Base-by-base conservation (phyloP, 2,113 vertebrate genomes). In the Monarcha castaneiventris region DNA sequence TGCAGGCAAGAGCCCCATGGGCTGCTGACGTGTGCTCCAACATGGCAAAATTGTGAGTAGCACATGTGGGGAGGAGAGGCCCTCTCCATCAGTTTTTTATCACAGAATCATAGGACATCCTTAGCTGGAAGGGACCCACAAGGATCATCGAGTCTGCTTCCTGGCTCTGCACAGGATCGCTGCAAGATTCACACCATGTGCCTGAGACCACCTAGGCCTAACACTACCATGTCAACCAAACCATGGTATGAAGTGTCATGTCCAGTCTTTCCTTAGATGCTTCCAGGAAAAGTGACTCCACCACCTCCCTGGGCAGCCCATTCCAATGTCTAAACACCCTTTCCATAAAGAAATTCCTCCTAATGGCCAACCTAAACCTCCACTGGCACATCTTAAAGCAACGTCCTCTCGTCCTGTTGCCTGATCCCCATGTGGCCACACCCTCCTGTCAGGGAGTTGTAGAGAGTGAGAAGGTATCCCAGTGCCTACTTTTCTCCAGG, bases 61-160 rank as follows among this genome's bases (percentile, higher is more conserved):
- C 15, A 11, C 3, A 1, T 0, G 0, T 0, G 1, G 5, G 33
- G 18, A 51, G 23, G 35, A 33, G 35, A 67, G 46, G 43, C 43
- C 44, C 13, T 39, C 15, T 74, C 51, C 2, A 1, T 14, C n/a
- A 4, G 18, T 0, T 2, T 12, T 2, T 27, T 41, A 19, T 11
- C 17, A 13, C 3, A 13, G 71, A 69, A 76, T 54, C 25, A 6
- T 1, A 62, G 63, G 64, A 76, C 48, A 55, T 48, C 44, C 39
- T 68, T 48, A 32, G 48, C 2, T 54, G 78, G 78, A 68, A 62
- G 30, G n/a, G 14, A 48, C 9, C 2, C n/a, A 32, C 62, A 22
- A 22, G 29, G 39, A 75, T 46, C 51, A 20, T 8, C 1, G 3
- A 19, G 76, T 23, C n/a, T 25, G n/a, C 19, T 17, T n/a, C 17